Evolutionary conservation across 2,797 vertebrate species (phyloP).

Genomic region (Labeo calbasu): DNA sequence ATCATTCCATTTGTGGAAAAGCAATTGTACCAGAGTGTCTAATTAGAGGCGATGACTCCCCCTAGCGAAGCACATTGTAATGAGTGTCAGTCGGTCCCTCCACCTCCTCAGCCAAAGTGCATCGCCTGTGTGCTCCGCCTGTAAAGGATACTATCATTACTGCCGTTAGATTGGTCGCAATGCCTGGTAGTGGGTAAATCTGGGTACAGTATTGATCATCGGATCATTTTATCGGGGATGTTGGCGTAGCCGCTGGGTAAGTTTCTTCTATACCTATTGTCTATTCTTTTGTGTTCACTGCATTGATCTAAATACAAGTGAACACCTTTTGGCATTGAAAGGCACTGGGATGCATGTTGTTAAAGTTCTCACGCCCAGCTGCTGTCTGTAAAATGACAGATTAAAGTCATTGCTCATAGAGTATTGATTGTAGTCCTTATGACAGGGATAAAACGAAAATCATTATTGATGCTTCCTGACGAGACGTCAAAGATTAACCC

Average conservation of each 20-base stretch:
- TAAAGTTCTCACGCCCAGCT: slow-evolving; percentile 36
- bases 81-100: slow-evolving; percentile 36
- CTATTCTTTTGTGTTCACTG: slow-evolving; percentile 23
- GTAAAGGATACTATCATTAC: slow-evolving; percentile 45
- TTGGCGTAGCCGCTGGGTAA: slow-evolving; percentile 35
- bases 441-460: slow-evolving; percentile 4
- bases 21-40: not conserved
- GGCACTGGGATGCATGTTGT: slow-evolving; percentile 4
- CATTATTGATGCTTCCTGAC: not conserved
- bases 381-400: not conserved
- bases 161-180: slow-evolving; percentile 11
- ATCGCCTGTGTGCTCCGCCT: slow-evolving; percentile 37
- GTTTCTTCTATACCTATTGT: slow-evolving; percentile 34
- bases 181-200: slow-evolving; percentile 26
- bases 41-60: slow-evolving; percentile 36
- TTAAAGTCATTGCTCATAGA: not conserved
- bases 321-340: slow-evolving; percentile 25
- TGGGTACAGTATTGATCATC: not conserved
- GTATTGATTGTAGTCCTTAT: not conserved
- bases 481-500: not conserved
- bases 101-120: slow-evolving; percentile 33
- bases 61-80: slow-evolving; percentile 39
- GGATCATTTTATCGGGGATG: slow-evolving; percentile 24
- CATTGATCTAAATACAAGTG: slow-evolving; percentile 19
- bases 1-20: too few species aligned